A percentile compares a stretch with the other conserved stretches of the same genome.
phyloP scores from a whole-genome alignment of 2,797 vertebrate species.

The Tadarida brasiliensis region DNA sequence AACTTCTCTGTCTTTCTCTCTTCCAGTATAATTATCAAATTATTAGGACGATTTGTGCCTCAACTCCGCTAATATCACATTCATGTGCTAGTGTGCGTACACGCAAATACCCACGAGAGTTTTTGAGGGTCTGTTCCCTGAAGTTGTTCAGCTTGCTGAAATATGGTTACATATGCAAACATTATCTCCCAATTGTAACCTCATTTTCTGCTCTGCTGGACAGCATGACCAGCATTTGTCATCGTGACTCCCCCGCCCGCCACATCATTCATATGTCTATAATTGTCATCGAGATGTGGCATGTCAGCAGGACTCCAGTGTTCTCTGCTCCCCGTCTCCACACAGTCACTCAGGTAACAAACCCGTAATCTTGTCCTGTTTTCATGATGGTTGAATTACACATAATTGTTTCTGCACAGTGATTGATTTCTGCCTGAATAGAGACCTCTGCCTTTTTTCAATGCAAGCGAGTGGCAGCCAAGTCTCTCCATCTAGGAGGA shows the following conservation, averaged over 20 bases:
- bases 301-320: slow-evolving; percentile 90
- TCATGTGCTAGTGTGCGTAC: not conserved
- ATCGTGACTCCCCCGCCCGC: slow-evolving; percentile 89
- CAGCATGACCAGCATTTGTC: slow-evolving; percentile 94
- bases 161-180: slow-evolving; percentile 99
- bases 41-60: slow-evolving; percentile 51
- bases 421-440: slow-evolving; percentile 99
- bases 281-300: slow-evolving; percentile 90
- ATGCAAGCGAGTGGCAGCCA: slow-evolving; percentile 97
- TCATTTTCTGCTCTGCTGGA: slow-evolving; percentile 99
- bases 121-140: slow-evolving; percentile 85
- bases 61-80: not conserved
- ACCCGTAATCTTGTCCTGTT: slow-evolving; percentile 97
- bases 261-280: slow-evolving; percentile 89
- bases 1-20: not conserved
- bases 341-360: slow-evolving; percentile 98
- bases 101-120: slow-evolving; percentile 44
- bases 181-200: slow-evolving; percentile 98
- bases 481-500: slow-evolving; percentile 99
- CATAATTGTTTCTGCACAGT: slow-evolving; percentile 98
- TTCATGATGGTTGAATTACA: slow-evolving; percentile 97
- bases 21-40: not conserved
- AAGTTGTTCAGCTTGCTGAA: slow-evolving; percentile 90
- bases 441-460: slow-evolving; percentile 92
- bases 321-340: slow-evolving; percentile 88